Evolutionary conservation across 2,888 invertebrate genomes (phyloP), one percentile per base, ranked within the genome.

Genomic region (Sesamia inferens): DNA sequence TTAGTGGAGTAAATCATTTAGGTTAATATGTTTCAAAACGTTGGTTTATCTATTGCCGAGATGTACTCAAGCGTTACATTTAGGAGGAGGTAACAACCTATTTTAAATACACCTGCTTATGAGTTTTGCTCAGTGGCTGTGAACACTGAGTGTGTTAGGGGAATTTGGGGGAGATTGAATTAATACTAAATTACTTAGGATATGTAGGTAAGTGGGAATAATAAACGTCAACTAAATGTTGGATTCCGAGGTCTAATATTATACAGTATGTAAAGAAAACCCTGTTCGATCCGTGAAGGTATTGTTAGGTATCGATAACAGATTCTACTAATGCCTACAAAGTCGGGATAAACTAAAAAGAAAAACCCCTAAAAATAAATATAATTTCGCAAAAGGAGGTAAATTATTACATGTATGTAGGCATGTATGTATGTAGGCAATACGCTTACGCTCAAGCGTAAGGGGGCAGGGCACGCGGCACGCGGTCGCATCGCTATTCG

Each of bases 1-100:
- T 90, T 87, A 92, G 87, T 90, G 89, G 87, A 90, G 90, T 92
- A 92, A 83, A 91, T 86, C 85, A 90, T 92, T 90, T 88, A 88
- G 91, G 91, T 91, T 91, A 92, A 91, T 87, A 87, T 89, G 89
- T 87, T 88, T 88, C 87, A 82, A 88, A 88, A 84, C 82, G 82
- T 72, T 75, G 71, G 66, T 80, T 81, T 69, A 82, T 67, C 75
- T 68, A 82, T 77, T 70, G 74, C 67, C 31, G 51, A 39, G 59
- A 72, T 62, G 61, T 51, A 66, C 57, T 78, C 57, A 59, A 74
- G 76, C 79, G 80, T 82, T 74, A 76, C 74, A 66, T 71, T 78
- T 63, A 62, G 61, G 58, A 66, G 57, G 57, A 61, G 58, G 31
- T 61, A 74, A 39, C 68, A 54, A 16, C 22, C 51, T 78, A 55